These are phyloP conservation scores for Catalaphyllia jardinei DNA, from an alignment of 64 coral and sea anemone genomes.

Conservation along the genomic window DNA sequence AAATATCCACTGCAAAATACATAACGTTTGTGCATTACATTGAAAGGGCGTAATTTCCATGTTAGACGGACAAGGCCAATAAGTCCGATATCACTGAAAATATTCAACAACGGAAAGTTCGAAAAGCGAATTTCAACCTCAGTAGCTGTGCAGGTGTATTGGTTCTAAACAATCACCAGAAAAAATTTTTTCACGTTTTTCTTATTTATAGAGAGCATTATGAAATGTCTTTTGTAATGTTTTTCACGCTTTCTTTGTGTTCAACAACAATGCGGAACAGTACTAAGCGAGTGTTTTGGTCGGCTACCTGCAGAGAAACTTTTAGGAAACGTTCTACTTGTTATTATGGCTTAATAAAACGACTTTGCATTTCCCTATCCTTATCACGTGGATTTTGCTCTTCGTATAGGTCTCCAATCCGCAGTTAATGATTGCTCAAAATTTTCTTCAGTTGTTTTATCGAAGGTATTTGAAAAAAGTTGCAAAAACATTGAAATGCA, in stretches of 20 bases:
- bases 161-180: neutral
- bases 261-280: neutral
- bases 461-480: slow-evolving; percentile 31
- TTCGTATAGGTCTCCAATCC: neutral
- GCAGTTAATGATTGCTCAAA: neutral
- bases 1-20: neutral
- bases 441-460: neutral
- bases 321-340: neutral
- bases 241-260: slow-evolving; percentile 24
- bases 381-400: neutral
- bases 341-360: neutral
- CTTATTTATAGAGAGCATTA: neutral
- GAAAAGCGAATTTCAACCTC: neutral
- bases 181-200: neutral
- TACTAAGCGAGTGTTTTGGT: neutral
- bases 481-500: neutral
- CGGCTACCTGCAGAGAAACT: neutral
- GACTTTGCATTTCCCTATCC: neutral
- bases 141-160: neutral
- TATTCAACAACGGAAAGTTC: neutral
- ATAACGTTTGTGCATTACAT: neutral
- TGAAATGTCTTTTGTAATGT: neutral
- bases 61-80: neutral
- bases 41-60: slow-evolving; percentile 5
- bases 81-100: neutral